Evolutionary conservation across 2,113 vertebrate genomes (phyloP), one percentile per base, ranked within the genome.

Genomic region (Epinephelus moara): DNA sequence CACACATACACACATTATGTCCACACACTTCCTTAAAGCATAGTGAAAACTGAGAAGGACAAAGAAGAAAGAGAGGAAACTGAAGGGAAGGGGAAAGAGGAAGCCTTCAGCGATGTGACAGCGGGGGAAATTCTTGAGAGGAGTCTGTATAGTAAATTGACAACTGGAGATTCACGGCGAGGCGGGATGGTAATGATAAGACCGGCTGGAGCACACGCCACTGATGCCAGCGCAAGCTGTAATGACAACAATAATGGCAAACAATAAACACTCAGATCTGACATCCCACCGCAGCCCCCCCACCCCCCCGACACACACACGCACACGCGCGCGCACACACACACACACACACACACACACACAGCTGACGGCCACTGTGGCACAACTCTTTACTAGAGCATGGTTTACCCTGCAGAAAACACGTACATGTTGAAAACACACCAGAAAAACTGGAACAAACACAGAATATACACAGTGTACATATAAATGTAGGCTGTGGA

Each of bases 171-270:
- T 79, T 70, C 70, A 45, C 53, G 66, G 56, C 23, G 27, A 70
- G 59, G 72, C 73, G 45, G 73, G 78, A 75, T 55, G 66, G 74
- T 88, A 91, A 89, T 92, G 78, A 94, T 88, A 79, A 86, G 84
- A 88, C 67, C 0, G 69, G 77, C 81, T 83, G 71, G 75, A 82
- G 83, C 70, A 47, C 23, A 79, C 72, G n/a, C 55, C 56, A 71
- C 52, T 78, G 83, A 85, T 75, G 88, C 80, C 78, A 75, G 77
- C 2, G 33, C 74, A 60, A 85, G 64, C 75, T 17, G 10, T 87
- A 86, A 91, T 92, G 88, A 91, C 81, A 87, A 88, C 90, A 89
- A 91, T 86, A 87, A 91, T 90, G 80, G 86, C 80, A 91, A 93
- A 92, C 85, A 81, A 78, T 88, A 87, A 83, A 88, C 69, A 80